These are phyloP conservation scores for Philhelius pedissequus DNA, from an alignment of 2,888 invertebrate species.

Conservation along the genomic window DNA sequence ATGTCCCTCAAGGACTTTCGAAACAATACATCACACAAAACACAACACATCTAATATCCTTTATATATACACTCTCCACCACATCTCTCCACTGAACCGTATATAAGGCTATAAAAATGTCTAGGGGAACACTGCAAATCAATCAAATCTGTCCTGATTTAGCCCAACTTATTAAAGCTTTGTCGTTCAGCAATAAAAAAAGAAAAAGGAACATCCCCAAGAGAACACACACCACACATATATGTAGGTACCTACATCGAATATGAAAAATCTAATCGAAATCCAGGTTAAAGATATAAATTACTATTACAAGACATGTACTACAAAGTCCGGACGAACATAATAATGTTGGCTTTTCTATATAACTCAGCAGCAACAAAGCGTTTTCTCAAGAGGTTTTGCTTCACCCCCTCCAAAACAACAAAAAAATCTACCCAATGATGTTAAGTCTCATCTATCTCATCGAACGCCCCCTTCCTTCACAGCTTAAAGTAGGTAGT, in stretches of 20 bases:
- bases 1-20: constrained; percentile 18
- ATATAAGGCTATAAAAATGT: constrained; percentile 48
- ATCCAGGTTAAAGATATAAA: constrained; percentile 63
- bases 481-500: background rate
- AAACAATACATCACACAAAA: constrained; percentile 52
- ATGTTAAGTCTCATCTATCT: background rate
- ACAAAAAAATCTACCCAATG: too few species aligned
- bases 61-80: constrained; percentile 35
- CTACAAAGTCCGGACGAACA: constrained; percentile 55
- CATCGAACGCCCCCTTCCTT: background rate
- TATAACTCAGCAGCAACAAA: constrained; percentile 43
- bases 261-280: constrained; percentile 65
- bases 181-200: background rate
- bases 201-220: constrained; percentile 20
- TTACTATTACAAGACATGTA: constrained; percentile 64
- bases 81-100: constrained; percentile 12
- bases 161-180: constrained; percentile 35
- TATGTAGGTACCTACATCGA: background rate
- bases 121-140: constrained; percentile 49
- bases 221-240: background rate
- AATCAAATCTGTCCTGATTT: constrained; percentile 59
- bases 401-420: background rate
- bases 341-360: constrained; percentile 50
- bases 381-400: constrained; percentile 49
- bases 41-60: constrained; percentile 35